Evolutionary conservation across 2,797 vertebrate species (phyloP).

Genomic region (Sitta carolinensis): DNA sequence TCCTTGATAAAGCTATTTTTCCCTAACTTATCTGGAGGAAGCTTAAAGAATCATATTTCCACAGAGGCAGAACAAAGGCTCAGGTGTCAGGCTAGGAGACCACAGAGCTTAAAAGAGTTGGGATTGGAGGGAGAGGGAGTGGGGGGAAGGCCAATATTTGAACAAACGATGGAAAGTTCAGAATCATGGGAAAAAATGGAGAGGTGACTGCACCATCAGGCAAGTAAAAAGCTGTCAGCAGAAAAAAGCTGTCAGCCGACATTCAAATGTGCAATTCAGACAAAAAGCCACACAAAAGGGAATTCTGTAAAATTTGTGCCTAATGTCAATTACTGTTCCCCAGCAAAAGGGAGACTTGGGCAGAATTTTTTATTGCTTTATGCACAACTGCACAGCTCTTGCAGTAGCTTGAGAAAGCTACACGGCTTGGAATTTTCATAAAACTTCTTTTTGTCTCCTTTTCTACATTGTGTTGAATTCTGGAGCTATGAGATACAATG

Average conservation of each 20-base stretch:
- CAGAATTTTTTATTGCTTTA: neutral
- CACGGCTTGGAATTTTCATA: neutral
- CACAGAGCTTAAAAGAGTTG: neutral
- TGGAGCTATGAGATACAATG: neutral
- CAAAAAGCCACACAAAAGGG: neutral
- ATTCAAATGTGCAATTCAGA: neutral
- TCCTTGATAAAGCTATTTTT: neutral
- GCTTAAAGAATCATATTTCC: neutral
- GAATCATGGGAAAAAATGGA: neutral
- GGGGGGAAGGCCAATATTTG: neutral
- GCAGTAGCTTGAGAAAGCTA: neutral
- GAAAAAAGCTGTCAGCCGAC: neutral
- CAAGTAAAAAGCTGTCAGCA: neutral
- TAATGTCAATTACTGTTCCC: neutral
- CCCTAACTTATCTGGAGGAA: neutral
- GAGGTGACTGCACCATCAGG: neutral
- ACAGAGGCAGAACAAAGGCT: neutral
- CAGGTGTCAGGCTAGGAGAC: neutral
- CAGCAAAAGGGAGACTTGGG: neutral
- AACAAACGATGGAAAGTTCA: neutral
- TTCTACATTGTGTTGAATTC: accelerated
- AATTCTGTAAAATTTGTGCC: neutral
- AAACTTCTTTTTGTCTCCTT: neutral
- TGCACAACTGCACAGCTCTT: neutral
- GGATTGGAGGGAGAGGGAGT: accelerated